These are phyloP conservation scores for Leptura quadrifasciata DNA, from an alignment of 2,888 invertebrate genomes.

Conservation along the genomic window DNA sequence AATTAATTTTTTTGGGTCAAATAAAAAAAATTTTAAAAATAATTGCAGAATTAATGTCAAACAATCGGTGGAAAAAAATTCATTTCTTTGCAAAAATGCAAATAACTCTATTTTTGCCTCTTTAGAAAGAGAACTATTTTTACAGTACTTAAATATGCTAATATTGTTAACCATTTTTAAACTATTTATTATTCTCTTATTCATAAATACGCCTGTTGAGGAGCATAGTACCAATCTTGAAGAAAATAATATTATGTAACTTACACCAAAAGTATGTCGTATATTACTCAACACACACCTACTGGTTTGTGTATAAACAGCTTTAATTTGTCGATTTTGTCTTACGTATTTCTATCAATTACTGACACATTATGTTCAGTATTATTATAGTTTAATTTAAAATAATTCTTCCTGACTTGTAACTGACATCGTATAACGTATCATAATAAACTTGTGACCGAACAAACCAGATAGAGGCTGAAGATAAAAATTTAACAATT, in stretches of 20 bases:
- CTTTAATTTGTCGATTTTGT: neutral
- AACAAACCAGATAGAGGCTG: slow-evolving; percentile 16
- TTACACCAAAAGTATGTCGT: neutral
- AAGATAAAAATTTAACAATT: slow-evolving; percentile 50
- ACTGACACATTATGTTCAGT: neutral
- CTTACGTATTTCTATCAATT: neutral
- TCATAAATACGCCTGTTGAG: too few relatives aligned
- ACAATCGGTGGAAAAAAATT: too few relatives aligned
- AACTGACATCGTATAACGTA: slow-evolving; percentile 11
- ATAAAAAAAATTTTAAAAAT: too few relatives aligned
- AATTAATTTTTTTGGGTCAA: too few relatives aligned
- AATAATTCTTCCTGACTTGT: neutral
- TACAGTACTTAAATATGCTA: too few relatives aligned
- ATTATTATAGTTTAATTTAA: neutral
- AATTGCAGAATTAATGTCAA: too few relatives aligned
- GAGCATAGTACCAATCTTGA: too few relatives aligned
- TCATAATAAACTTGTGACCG: neutral
- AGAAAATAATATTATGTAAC: neutral
- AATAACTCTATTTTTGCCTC: too few relatives aligned
- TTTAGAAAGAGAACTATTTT: too few relatives aligned
- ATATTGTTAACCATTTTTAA: too few relatives aligned
- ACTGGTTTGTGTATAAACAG: neutral
- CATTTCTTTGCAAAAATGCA: too few relatives aligned
- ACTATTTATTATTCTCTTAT: too few relatives aligned
- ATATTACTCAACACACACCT: neutral